These are phyloP conservation scores for Malacoraja senta DNA, from an alignment of 2,797 vertebrate species.

Conservation along the genomic window DNA sequence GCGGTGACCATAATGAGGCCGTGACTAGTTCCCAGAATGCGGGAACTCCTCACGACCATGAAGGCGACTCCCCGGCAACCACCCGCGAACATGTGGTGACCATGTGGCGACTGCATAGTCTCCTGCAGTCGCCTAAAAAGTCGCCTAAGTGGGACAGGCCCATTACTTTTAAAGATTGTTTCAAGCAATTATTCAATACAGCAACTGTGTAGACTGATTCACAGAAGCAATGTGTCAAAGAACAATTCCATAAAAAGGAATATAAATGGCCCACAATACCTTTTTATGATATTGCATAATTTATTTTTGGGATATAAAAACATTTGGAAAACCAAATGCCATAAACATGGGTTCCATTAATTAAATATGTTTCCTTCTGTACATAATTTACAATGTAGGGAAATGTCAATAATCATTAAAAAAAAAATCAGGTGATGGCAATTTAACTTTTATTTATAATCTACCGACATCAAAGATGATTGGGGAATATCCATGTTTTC, in stretches of 20 bases:
- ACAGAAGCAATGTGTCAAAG: neutral
- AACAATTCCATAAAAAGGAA: neutral
- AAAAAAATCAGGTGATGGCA: neutral
- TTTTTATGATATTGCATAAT: constrained; percentile 5
- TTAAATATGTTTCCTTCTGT: neutral
- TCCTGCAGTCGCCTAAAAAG: too few relatives aligned
- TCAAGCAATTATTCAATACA: neutral
- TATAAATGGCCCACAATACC: neutral
- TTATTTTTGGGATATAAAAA: constrained; percentile 4
- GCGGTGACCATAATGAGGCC: too few relatives aligned
- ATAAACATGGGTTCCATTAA: neutral
- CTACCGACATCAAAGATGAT: neutral
- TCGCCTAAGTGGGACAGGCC: too few relatives aligned
- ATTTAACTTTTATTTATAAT: neutral
- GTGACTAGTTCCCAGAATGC: too few relatives aligned
- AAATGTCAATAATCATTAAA: neutral
- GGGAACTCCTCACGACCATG: too few relatives aligned
- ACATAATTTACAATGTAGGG: neutral
- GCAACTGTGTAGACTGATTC: neutral
- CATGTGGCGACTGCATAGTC: too few relatives aligned
- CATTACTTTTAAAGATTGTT: neutral
- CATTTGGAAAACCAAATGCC: neutral
- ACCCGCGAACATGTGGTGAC: too few relatives aligned
- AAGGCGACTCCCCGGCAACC: too few relatives aligned
- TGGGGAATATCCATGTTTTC: neutral